A percentile compares a stretch with the other conserved stretches of the same genome.
phyloP scores from a whole-genome alignment of 2,888 invertebrate species.

The Drosophila neonasuta region DNA sequence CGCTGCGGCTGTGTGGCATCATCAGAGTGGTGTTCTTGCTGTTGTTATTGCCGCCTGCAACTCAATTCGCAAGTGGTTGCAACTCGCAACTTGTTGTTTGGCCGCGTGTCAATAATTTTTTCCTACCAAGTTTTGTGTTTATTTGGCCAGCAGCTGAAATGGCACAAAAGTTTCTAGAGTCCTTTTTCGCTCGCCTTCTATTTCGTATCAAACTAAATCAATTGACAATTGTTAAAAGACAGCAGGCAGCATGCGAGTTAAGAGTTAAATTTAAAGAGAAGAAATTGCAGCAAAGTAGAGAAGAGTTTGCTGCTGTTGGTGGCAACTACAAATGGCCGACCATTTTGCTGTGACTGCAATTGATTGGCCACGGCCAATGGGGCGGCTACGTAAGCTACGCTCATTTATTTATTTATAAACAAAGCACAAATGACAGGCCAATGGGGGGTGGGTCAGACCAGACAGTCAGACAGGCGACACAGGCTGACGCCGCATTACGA shows the following conservation, averaged over 20 bases:
- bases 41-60: conserved; percentile 10
- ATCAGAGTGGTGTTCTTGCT: background rate
- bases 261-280: conserved; percentile 20
- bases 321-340: conserved; percentile 45
- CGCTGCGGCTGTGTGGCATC: conserved; percentile 38
- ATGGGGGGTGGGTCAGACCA: background rate
- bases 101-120: conserved; percentile 34
- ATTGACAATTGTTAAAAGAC: conserved; percentile 46
- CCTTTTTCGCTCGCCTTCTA: background rate
- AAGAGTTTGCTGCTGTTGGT: background rate
- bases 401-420: conserved; percentile 72
- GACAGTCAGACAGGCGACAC: conserved; percentile 33
- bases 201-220: conserved; percentile 35
- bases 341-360: conserved; percentile 51
- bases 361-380: conserved; percentile 46
- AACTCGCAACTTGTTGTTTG: conserved; percentile 43
- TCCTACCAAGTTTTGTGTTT: conserved; percentile 34
- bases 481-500: conserved; percentile 24
- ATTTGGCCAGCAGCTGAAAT: conserved; percentile 29
- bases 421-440: conserved; percentile 24
- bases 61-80: conserved; percentile 23
- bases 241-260: background rate
- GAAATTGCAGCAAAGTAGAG: background rate
- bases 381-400: conserved; percentile 42
- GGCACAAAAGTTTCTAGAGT: conserved; percentile 17